These are phyloP conservation scores for Petrocephalus microphthalmus DNA, from an alignment of 2,113 vertebrate genomes.

Conservation along the genomic window DNA sequence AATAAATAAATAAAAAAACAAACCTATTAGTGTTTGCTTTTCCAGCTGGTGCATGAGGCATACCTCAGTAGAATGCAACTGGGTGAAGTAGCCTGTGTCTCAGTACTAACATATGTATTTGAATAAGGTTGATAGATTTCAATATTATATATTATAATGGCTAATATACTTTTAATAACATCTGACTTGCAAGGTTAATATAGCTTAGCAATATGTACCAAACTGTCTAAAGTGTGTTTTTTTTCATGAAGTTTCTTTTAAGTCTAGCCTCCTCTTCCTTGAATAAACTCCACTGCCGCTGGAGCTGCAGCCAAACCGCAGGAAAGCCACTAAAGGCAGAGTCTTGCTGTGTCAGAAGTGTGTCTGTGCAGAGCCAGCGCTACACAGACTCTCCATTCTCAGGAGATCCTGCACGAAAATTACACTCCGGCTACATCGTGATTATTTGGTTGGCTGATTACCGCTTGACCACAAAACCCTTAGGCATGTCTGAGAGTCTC, in stretches of 20 bases:
- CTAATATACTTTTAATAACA: neutral
- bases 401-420: slow-evolving; percentile 11
- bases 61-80: neutral
- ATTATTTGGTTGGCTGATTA: slow-evolving; percentile 14
- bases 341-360: neutral
- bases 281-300: neutral
- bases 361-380: neutral
- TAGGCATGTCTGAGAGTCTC: slow-evolving; percentile 9
- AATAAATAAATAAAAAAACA: too few species aligned
- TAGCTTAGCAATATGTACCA: too few species aligned
- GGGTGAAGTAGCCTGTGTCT: neutral
- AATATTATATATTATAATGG: neutral
- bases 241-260: neutral
- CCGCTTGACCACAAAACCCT: slow-evolving; percentile 11
- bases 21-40: neutral
- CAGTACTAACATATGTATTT: neutral
- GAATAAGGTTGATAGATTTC: neutral
- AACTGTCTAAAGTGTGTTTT: neutral
- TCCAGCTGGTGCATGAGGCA: neutral
- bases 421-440: slow-evolving; percentile 2
- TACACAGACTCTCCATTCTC: neutral
- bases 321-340: neutral
- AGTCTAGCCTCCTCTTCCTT: neutral
- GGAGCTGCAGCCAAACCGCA: neutral
- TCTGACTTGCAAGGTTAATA: neutral